phyloP scores from a whole-genome alignment of 2,888 invertebrate species.

The Ommatoiulus sabulosus region DNA sequence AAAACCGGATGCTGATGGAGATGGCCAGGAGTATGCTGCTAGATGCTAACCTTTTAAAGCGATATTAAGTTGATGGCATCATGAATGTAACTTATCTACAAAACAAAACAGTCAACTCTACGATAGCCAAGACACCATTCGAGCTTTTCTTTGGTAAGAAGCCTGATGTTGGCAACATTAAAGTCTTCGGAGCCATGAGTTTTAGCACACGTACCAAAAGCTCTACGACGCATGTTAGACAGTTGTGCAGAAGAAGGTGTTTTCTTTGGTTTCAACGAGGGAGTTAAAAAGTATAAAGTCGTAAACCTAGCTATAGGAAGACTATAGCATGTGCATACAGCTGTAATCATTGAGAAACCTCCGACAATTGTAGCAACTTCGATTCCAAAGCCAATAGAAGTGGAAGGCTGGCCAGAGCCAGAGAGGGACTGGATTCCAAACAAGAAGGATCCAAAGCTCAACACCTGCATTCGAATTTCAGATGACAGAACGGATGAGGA shows the following conservation, averaged over 20 bases:
- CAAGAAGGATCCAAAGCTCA: no score
- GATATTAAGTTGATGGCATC: slow-evolving; percentile 59
- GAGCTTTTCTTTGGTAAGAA: background rate
- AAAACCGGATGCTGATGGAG: slow-evolving; percentile 58
- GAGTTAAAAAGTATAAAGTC: background rate
- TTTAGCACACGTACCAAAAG: background rate
- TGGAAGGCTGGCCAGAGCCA: background rate
- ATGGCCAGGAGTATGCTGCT: slow-evolving; percentile 42
- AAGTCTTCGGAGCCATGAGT: slow-evolving; percentile 3
- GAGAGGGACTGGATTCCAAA: background rate
- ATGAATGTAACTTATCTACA: slow-evolving; percentile 58
- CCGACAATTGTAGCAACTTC: no score
- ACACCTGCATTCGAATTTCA: no score
- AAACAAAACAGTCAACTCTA: slow-evolving; percentile 48
- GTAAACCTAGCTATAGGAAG: background rate
- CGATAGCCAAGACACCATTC: background rate
- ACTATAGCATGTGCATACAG: background rate
- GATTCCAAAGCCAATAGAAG: no score
- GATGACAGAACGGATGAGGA: no score
- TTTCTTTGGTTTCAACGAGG: background rate
- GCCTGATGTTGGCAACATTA: background rate
- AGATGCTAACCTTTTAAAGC: background rate
- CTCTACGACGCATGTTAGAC: background rate
- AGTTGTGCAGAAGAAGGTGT: background rate
- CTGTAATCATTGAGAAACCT: background rate